phyloP scores from a whole-genome alignment of 1,140 invertebrate genomes.

The Streblospio benedicti region DNA sequence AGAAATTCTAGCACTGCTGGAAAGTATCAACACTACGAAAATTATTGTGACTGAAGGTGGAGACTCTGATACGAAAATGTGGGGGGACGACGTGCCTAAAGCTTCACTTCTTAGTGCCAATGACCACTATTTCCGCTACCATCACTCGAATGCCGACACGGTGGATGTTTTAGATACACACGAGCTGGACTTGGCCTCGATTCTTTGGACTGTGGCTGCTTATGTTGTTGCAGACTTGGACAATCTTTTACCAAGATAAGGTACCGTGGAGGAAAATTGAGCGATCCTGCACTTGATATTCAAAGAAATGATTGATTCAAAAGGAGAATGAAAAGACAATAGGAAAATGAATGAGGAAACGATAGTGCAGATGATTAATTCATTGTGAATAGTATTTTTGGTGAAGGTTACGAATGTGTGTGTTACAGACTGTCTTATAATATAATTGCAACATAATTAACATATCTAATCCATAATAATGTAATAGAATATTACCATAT shows the following conservation, averaged over 20 bases:
- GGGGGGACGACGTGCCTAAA: slow-evolving; percentile 5
- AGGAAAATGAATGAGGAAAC: too few relatives aligned
- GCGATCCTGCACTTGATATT: too few relatives aligned
- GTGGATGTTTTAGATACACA: slow-evolving; percentile 63
- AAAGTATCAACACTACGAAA: background rate
- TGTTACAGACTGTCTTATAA: too few relatives aligned
- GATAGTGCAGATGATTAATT: too few relatives aligned
- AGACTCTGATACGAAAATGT: slow-evolving; percentile 3
- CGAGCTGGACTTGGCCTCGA: slow-evolving; percentile 60
- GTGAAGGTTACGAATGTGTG: too few relatives aligned
- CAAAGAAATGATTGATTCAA: too few relatives aligned
- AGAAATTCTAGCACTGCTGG: background rate
- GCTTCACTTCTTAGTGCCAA: background rate
- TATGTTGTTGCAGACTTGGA: slow-evolving; percentile 66
- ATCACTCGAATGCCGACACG: slow-evolving; percentile 52
- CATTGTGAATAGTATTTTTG: too few relatives aligned
- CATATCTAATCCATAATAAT: too few relatives aligned
- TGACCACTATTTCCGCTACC: slow-evolving; percentile 7
- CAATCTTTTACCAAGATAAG: slow-evolving; percentile 53
- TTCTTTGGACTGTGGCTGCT: slow-evolving; percentile 64
- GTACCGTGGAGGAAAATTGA: too few relatives aligned
- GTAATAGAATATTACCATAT: too few relatives aligned
- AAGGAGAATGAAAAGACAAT: too few relatives aligned
- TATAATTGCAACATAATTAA: too few relatives aligned
- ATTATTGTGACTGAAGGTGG: background rate